Conservation (phyloP, 2,888 invertebrate species). For the Agrochola macilenta region DNA sequence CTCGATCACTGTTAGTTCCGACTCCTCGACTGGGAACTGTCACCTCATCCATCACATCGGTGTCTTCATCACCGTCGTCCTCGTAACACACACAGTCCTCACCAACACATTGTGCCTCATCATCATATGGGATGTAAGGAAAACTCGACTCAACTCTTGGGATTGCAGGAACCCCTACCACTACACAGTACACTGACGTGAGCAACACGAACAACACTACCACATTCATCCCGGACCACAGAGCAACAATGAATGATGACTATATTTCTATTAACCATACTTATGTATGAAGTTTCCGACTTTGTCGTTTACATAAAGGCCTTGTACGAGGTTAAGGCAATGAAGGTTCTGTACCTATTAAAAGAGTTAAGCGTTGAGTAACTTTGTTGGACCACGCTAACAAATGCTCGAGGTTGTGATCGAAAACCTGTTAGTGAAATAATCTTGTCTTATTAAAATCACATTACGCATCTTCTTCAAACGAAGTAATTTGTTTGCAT, state of each 20-base stretch:
- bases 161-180: not conserved
- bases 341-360: conserved; percentile 50
- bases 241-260: conserved; percentile 42
- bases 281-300: conserved; percentile 43
- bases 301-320: conserved; percentile 46
- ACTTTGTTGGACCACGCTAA: conserved; percentile 7
- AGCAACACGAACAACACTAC: conserved; percentile 20
- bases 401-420: conserved; percentile 26
- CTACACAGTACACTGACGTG: conserved; percentile 23
- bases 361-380: conserved; percentile 13
- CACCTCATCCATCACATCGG: not conserved
- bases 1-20: not conserved
- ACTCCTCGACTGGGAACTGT: not conserved
- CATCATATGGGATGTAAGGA: conserved; percentile 25
- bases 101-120: conserved; percentile 21
- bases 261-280: conserved; percentile 44
- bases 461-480: conserved; percentile 13
- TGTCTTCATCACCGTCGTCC: conserved; percentile 3
- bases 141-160: not conserved
- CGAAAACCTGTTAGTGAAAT: conserved; percentile 24
- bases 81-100: conserved; percentile 47
- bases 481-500: conserved; percentile 12
- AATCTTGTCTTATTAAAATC: conserved; percentile 30
- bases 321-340: conserved; percentile 45
- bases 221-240: conserved; percentile 49